phyloP scores from a whole-genome alignment of 1,140 invertebrate genomes.

The Ostrea denselamellosa region DNA sequence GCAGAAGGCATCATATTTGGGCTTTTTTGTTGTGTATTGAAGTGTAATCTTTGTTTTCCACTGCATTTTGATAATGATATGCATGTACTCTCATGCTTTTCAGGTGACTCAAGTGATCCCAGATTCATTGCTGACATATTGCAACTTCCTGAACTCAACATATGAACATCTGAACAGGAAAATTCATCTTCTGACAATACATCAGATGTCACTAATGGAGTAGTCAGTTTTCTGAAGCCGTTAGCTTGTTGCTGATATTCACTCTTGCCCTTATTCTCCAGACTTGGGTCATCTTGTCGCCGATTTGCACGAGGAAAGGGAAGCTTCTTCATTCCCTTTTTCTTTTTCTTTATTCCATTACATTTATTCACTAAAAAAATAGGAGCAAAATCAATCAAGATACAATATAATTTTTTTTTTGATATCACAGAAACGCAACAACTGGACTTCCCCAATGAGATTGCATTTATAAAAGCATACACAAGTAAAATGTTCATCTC shows the following conservation, averaged over 20 bases:
- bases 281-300: not conserved
- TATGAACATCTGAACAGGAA: not conserved
- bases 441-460: too few species aligned
- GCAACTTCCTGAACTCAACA: not conserved
- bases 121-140: not conserved
- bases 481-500: too few species aligned
- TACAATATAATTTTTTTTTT: too few species aligned
- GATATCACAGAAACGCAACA: too few species aligned
- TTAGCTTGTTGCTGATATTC: slow-evolving; percentile 23
- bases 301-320: slow-evolving; percentile 26
- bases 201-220: not conserved
- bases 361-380: not conserved
- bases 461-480: too few species aligned
- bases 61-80: slow-evolving; percentile 5
- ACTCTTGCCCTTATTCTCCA: slow-evolving; percentile 40
- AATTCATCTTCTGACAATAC: not conserved
- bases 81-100: slow-evolving; percentile 1
- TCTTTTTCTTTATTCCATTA: slow-evolving; percentile 41
- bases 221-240: not conserved
- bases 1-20: not conserved
- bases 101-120: not conserved
- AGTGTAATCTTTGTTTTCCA: not conserved
- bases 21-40: not conserved
- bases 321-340: not conserved
- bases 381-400: not conserved